A percentile compares a stretch with the other conserved stretches of the same genome.
These are phyloP conservation scores for Crotalus tigris DNA, from an alignment of 2,113 vertebrate species.

Conservation along the genomic window DNA sequence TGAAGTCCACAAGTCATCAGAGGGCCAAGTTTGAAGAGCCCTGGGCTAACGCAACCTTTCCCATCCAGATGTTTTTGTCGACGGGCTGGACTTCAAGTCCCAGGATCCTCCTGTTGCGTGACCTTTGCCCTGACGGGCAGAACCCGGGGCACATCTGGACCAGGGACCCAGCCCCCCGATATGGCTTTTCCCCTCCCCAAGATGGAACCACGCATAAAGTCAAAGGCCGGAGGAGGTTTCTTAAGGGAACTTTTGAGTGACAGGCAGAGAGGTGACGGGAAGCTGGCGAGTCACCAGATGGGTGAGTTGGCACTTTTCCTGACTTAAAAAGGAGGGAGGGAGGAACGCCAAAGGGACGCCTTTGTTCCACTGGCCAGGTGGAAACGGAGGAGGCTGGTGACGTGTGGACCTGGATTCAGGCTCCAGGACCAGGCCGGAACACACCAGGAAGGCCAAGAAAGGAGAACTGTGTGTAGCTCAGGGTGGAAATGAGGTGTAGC, in stretches of 20 bases:
- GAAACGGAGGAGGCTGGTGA: background rate
- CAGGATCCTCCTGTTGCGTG: background rate
- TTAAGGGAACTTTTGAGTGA: background rate
- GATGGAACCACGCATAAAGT: too few relatives aligned
- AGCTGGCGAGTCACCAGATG: background rate
- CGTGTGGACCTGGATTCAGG: background rate
- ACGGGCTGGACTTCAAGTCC: background rate
- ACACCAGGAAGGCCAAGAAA: accelerated
- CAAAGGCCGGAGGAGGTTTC: slow-evolving; percentile 9
- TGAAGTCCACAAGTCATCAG: too few relatives aligned
- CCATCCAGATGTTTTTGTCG: background rate
- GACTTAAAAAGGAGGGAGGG: background rate
- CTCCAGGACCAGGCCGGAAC: background rate
- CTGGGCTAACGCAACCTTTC: too few relatives aligned
- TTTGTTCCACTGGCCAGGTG: background rate
- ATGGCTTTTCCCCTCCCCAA: background rate
- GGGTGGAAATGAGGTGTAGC: background rate
- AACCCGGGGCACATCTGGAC: background rate
- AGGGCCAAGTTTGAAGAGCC: too few relatives aligned
- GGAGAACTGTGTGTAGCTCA: background rate
- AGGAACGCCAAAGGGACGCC: background rate
- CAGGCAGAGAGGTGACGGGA: background rate
- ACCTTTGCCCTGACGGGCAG: background rate
- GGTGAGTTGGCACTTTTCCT: background rate
- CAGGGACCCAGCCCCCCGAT: background rate